Base-by-base conservation (phyloP, 2,113 vertebrate species). In the Glaucomys volans region DNA sequence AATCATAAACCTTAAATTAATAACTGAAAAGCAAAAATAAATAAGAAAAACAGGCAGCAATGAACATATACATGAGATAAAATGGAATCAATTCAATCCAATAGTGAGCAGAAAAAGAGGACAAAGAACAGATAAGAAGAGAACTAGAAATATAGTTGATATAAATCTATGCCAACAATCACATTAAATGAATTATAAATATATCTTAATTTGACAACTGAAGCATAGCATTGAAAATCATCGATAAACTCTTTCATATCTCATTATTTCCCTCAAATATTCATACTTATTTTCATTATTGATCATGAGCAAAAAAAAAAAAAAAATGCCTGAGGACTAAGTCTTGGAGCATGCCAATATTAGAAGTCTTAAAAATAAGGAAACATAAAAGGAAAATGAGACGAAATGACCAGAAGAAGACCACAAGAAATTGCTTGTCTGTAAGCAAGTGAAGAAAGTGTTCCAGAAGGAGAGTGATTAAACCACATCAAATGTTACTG, bases 391-490 rank as follows among this genome's bases (percentile, higher is more conserved):
- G 50, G 22, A 86, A 77, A 85, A 86, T 93, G 16, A 66, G 69
- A 77, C 66, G n/a, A 79, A 93, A 96, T 50, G 62, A 37, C 20
- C 37, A 79, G 20, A 47, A 96, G 42, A 91, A 90, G 28, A 80
- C 57, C 13, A 26, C 11, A 72, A 79, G 82, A 87, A 95, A 91
- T 89, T 71, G 77, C 74, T 18, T 86, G 17, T 91, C 47, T 87
- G 42, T 17, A 86, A 93, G 67, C 24, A 93, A 76, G 35, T 30
- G n/a, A 93, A 94, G 90, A 52, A 84, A 87, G 54, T 47, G 3
- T 86, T 95, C 64, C 32, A 69, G 82, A 87, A 50, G 22, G 92
- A 96, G 79, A 64, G 37, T 74, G 83, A 83, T 96, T 89, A 92
- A 92, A 82, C 79, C 95, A 32, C 69, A 74, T 89, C 67, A 89